Base-by-base conservation (phyloP, 2,888 invertebrate genomes). In the Ptycholaimellus sp. region DNA sequence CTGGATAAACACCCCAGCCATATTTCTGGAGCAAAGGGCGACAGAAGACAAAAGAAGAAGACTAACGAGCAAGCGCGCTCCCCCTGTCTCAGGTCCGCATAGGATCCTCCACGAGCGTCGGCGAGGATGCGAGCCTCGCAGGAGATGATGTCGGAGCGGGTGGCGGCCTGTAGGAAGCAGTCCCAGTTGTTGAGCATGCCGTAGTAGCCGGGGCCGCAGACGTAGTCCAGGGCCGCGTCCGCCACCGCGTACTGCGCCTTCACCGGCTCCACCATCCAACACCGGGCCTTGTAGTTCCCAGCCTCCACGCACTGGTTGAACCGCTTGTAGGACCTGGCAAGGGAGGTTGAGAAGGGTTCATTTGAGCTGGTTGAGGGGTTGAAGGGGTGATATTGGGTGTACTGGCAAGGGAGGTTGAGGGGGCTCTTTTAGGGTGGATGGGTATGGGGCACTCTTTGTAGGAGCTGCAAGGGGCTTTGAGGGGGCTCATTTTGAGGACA, bases 171-270 rank as follows among this genome's bases (percentile, higher is more conserved):
- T 25, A 49, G 33, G 28, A 44, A 46, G 30, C 49, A 49, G 16
- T 46, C 46, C 49, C 49, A 49, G 36, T 44, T 46, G 14, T 40
- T 37, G 18, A 49, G 22, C 47, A 49, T 48, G 2, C 48, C 41
- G 37, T 45, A 43, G 35, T 48, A 47, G 23, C 46, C 48, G 20
- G 44, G 44, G 33, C 47, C 44, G 38, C 49, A 49, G 18, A 49
- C 42, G 36, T 45, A 49, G 14, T 46, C 47, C 29, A 49, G 34
- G 1, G 45, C 44, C 3, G 45, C 44, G 33, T 46, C 46, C 2
- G 45, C 47, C 2, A 48, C 46, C 0, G 46, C 44, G 30, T 42
- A 47, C 27, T 41, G 39, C 2, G 45, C 45, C 34, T 48, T 48
- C 20, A 46, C 29, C n/a, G 49, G 49, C 32, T 49, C 49, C 27